These are phyloP conservation scores for Poeciliopsis turneri DNA, from an alignment of 2,797 vertebrate genomes.

Conservation along the genomic window DNA sequence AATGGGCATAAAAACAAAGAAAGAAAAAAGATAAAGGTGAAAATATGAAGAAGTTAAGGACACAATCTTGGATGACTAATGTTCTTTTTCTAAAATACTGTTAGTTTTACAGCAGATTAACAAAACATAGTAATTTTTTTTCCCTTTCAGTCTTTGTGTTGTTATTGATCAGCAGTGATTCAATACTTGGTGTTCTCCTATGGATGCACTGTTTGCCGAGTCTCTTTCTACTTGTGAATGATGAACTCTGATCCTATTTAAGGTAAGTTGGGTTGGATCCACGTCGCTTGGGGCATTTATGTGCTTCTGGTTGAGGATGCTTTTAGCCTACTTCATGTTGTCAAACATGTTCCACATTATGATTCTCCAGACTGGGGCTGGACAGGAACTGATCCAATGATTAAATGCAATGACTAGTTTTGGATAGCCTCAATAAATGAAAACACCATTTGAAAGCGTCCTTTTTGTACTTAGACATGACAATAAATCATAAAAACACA, in stretches of 20 bases:
- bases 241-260: neutral
- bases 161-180: neutral
- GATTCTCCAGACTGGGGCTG: neutral
- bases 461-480: neutral
- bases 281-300: no score
- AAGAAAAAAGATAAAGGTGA: no score
- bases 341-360: neutral
- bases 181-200: neutral
- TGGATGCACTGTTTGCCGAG: neutral
- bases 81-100: neutral
- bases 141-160: neutral
- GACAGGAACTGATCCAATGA: neutral
- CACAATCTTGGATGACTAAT: neutral
- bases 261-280: neutral
- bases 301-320: no score
- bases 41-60: no score
- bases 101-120: neutral
- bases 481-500: neutral
- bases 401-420: neutral
- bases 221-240: neutral
- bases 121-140: neutral
- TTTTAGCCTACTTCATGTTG: neutral
- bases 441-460: neutral
- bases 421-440: neutral
- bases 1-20: no score